Conservation (phyloP, 2,888 invertebrate species). For the Athalia circularis region DNA sequence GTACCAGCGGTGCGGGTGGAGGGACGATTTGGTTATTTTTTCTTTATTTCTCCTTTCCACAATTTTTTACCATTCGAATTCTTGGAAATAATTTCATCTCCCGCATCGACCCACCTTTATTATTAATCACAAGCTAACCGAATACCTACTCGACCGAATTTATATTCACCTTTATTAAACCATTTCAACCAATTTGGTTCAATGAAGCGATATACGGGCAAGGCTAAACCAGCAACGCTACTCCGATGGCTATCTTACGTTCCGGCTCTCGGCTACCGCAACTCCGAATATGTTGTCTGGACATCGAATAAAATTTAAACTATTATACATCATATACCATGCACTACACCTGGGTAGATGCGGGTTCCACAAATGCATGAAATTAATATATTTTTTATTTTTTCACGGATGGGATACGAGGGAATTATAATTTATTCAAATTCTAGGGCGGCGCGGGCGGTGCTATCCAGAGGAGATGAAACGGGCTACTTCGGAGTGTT, state of each 20-base stretch:
- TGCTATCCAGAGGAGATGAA: too few species aligned
- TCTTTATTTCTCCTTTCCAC: background rate
- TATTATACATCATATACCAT: background rate
- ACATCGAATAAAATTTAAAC: constrained; percentile 26
- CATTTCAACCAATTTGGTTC: constrained; percentile 62
- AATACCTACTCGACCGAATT: constrained; percentile 16
- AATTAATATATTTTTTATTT: background rate
- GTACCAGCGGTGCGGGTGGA: too few species aligned
- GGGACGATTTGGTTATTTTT: too few species aligned
- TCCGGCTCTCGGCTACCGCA: constrained; percentile 47
- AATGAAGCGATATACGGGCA: constrained; percentile 65
- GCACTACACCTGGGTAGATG: constrained; percentile 34
- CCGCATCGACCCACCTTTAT: constrained; percentile 31
- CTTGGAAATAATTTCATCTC: background rate
- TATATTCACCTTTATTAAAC: constrained; percentile 53
- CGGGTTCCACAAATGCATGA: constrained; percentile 2
- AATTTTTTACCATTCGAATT: background rate
- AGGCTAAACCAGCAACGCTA: constrained; percentile 39
- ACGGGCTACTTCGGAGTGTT: too few species aligned
- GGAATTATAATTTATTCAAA: constrained; percentile 3
- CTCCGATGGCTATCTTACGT: constrained; percentile 58
- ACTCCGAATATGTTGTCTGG: constrained; percentile 11
- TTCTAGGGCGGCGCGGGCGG: too few species aligned
- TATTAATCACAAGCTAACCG: background rate
- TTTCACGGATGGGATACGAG: background rate